Conservation (phyloP, 2,888 invertebrate genomes). For the Rhaphigaster nebulosa region DNA sequence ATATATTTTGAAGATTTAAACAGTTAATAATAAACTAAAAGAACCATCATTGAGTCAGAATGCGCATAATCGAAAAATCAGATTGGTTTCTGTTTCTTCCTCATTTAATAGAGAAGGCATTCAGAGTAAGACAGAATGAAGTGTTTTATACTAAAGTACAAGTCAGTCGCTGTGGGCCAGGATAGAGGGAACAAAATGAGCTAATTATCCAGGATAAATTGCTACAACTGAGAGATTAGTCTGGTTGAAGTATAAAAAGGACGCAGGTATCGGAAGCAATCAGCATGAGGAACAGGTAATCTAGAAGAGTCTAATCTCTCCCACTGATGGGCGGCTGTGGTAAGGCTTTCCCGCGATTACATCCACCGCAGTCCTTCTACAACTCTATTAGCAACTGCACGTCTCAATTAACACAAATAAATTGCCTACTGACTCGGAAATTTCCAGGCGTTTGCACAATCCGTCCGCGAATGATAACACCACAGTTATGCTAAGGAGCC, state of each 20-base stretch:
- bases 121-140: no score
- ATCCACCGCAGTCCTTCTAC: not conserved
- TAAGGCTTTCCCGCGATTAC: not conserved
- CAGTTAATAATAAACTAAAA: no score
- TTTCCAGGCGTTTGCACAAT: not conserved
- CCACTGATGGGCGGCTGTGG: not conserved
- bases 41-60: no score
- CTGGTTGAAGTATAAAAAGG: not conserved
- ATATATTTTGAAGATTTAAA: no score
- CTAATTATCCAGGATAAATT: not conserved
- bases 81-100: no score
- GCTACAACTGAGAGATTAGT: not conserved
- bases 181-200: not conserved
- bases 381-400: constrained; percentile 18
- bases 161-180: not conserved
- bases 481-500: not conserved
- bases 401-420: constrained; percentile 3
- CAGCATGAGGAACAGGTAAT: not conserved
- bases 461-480: not conserved
- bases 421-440: not conserved
- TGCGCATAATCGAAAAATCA: no score
- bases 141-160: not conserved
- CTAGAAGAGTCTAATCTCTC: not conserved
- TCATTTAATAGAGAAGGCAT: no score
- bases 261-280: not conserved